These are phyloP conservation scores for Rhagium mordax DNA, from an alignment of 2,888 invertebrate species.

Conservation along the genomic window DNA sequence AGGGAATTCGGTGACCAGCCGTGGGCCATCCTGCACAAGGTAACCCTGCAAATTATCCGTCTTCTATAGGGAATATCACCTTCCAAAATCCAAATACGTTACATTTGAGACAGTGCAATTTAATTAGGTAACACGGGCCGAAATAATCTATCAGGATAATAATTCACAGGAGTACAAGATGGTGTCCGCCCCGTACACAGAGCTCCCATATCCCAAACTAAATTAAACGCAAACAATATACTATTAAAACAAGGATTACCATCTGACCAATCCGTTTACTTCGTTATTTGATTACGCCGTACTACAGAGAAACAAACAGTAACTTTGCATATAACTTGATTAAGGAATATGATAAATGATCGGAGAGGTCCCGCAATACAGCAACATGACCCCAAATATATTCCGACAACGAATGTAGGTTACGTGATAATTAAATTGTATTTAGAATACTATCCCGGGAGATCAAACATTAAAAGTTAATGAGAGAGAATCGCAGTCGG, in stretches of 20 bases:
- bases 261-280: conserved; percentile 52
- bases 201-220: conserved; percentile 35
- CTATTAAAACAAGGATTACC: conserved; percentile 51
- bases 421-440: conserved; percentile 26
- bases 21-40: no score
- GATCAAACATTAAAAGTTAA: conserved; percentile 1
- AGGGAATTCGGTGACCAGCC: no score
- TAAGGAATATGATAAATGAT: conserved; percentile 53
- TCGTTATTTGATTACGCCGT: conserved; percentile 51
- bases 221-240: conserved; percentile 55
- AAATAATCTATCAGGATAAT: conserved; percentile 26
- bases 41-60: no score
- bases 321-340: conserved; percentile 53
- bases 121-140: conserved; percentile 24
- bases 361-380: conserved; percentile 17
- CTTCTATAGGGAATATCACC: background rate
- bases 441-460: background rate
- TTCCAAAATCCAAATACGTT: background rate
- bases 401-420: conserved; percentile 26
- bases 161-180: background rate
- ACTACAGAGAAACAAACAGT: conserved; percentile 53
- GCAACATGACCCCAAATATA: conserved; percentile 6
- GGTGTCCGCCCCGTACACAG: conserved; percentile 5
- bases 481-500: no score
- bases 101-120: conserved; percentile 16